A percentile compares a stretch with the other conserved stretches of the same genome.
These are phyloP conservation scores for Poecile atricapillus DNA, from an alignment of 2,113 vertebrate genomes.

Conservation along the genomic window DNA sequence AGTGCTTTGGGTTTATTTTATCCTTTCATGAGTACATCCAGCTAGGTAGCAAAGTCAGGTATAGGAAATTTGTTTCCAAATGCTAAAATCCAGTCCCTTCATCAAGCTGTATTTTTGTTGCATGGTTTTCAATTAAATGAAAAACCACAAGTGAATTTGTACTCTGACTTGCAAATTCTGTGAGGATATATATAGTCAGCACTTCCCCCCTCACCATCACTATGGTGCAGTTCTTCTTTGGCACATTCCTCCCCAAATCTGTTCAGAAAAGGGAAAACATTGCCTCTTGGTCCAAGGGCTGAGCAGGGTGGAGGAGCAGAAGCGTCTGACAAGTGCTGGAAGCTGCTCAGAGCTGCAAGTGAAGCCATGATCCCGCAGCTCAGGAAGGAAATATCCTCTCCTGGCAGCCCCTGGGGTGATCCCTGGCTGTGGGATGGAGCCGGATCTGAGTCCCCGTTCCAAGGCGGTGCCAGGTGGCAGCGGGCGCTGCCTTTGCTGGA, in stretches of 20 bases:
- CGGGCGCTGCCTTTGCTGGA: rapidly evolving
- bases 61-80: background rate
- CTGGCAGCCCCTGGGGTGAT: background rate
- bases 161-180: constrained; percentile 4
- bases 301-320: background rate
- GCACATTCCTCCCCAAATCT: background rate
- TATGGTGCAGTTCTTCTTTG: background rate
- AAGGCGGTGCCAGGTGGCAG: background rate
- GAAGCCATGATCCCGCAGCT: background rate
- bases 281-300: background rate
- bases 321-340: background rate
- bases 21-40: background rate
- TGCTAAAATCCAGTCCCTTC: background rate
- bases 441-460: rapidly evolving
- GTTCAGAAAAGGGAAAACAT: background rate
- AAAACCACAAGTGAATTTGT: background rate
- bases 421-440: background rate
- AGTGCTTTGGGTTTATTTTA: background rate
- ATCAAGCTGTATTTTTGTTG: background rate
- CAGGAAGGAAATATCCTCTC: background rate
- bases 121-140: background rate
- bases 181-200: background rate
- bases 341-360: background rate
- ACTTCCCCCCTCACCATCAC: background rate
- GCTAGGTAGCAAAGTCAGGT: background rate